A percentile compares a stretch with the other conserved stretches of the same genome.
Evolutionary conservation across 2,113 vertebrate species (phyloP).

Genomic region (Ariopsis seemanni): DNA sequence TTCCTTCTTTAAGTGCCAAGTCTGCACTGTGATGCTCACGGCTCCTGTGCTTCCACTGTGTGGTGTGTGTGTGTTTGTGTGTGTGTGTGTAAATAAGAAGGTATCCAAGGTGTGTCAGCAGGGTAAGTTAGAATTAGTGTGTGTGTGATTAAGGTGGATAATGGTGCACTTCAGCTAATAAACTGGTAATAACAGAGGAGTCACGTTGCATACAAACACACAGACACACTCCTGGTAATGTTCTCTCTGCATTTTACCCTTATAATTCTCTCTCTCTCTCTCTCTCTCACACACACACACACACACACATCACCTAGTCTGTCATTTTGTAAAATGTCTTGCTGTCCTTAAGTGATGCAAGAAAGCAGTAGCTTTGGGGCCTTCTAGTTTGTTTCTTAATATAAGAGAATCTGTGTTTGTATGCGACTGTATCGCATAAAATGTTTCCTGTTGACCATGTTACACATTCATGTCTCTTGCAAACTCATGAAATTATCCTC

Average conservation of each 20-base stretch:
- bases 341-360: background rate
- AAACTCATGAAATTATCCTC: background rate
- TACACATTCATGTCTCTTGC: conserved; percentile 52
- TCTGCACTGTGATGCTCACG: background rate
- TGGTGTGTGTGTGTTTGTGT: conserved; percentile 6
- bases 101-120: conserved; percentile 43
- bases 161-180: conserved; percentile 42
- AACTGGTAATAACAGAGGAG: conserved; percentile 50
- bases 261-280: conserved; percentile 29
- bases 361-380: conserved; percentile 11
- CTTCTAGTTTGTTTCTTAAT: background rate
- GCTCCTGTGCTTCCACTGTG: background rate
- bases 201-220: conserved; percentile 11
- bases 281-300: conserved; percentile 17
- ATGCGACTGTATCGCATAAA: conserved; percentile 2
- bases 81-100: conserved; percentile 33
- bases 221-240: conserved; percentile 27
- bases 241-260: conserved; percentile 17
- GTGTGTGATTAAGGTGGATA: conserved; percentile 35
- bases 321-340: conserved; percentile 32
- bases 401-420: background rate
- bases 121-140: conserved; percentile 30
- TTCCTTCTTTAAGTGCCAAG: background rate
- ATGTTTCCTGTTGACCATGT: conserved; percentile 65
- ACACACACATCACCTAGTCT: conserved; percentile 26